phyloP scores from a whole-genome alignment of 2,113 vertebrate genomes.

The Silurus asotus region DNA sequence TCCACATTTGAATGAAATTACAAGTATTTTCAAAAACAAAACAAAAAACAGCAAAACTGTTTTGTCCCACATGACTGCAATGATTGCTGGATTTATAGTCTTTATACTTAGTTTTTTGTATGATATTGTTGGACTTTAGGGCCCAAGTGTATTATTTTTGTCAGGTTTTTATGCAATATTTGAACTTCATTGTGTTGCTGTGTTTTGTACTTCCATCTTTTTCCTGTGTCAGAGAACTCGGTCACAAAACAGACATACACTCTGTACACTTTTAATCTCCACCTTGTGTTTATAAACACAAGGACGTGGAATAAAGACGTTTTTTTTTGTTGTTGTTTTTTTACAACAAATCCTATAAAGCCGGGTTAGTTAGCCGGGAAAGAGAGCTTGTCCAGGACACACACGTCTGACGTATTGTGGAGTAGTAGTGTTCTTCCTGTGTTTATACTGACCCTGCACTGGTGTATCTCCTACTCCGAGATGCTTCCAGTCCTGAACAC shows the following conservation, averaged over 20 bases:
- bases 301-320: neutral
- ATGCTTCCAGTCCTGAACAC: slow-evolving; percentile 3
- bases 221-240: slow-evolving; percentile 34
- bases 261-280: slow-evolving; percentile 22
- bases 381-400: slow-evolving; percentile 17
- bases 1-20: slow-evolving; percentile 25
- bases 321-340: neutral
- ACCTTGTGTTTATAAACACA: slow-evolving; percentile 5
- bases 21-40: slow-evolving; percentile 29
- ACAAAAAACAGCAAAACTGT: slow-evolving; percentile 62
- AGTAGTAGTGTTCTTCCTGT: neutral
- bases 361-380: neutral
- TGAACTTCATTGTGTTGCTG: slow-evolving; percentile 66
- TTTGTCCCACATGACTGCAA: slow-evolving; percentile 52
- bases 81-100: slow-evolving; percentile 63
- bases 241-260: slow-evolving; percentile 25
- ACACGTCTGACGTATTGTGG: neutral
- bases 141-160: slow-evolving; percentile 67
- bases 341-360: slow-evolving; percentile 10
- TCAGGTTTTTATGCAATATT: slow-evolving; percentile 72
- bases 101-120: slow-evolving; percentile 62
- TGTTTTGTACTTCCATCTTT: slow-evolving; percentile 30
- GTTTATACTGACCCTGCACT: slow-evolving; percentile 8
- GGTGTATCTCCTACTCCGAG: slow-evolving; percentile 35
- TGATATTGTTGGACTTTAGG: slow-evolving; percentile 69